Percentiles rank a stretch among this genome's conserved stretches.
Evolutionary conservation across 2,888 invertebrate species (phyloP).

Genomic region (Eupelmus urozonus): DNA sequence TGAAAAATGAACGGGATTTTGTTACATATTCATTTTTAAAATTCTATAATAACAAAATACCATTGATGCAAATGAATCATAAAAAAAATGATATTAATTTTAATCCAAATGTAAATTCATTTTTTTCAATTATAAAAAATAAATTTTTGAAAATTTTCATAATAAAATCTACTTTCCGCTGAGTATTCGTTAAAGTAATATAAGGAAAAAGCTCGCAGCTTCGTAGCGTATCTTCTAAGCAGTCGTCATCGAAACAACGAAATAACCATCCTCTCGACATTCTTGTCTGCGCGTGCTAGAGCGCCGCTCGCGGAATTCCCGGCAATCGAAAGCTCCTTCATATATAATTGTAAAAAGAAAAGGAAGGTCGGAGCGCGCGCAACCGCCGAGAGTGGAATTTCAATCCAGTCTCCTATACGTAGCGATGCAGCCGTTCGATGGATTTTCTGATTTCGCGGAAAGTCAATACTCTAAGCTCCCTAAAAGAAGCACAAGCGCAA

Average conservation of each 20-base stretch:
- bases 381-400: conserved; percentile 14
- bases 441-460: background rate
- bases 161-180: too few species aligned
- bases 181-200: too few species aligned
- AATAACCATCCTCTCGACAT: too few species aligned
- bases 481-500: background rate
- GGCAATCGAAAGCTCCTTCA: conserved; percentile 35
- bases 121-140: background rate
- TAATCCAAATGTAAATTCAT: background rate
- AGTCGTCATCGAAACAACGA: too few species aligned
- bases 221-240: too few species aligned
- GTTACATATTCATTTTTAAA: too few species aligned
- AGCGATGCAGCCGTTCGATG: conserved; percentile 4
- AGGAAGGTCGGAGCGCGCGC: background rate
- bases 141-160: too few species aligned
- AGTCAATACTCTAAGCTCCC: background rate
- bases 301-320: conserved; percentile 28
- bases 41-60: too few species aligned
- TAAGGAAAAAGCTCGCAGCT: too few species aligned
- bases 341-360: conserved; percentile 4
- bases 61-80: too few species aligned
- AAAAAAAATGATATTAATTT: too few species aligned
- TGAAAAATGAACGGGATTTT: too few species aligned
- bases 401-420: conserved; percentile 15
- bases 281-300: background rate